Base-by-base conservation (phyloP, 2,888 invertebrate species). In the Agrilus cyanescens region DNA sequence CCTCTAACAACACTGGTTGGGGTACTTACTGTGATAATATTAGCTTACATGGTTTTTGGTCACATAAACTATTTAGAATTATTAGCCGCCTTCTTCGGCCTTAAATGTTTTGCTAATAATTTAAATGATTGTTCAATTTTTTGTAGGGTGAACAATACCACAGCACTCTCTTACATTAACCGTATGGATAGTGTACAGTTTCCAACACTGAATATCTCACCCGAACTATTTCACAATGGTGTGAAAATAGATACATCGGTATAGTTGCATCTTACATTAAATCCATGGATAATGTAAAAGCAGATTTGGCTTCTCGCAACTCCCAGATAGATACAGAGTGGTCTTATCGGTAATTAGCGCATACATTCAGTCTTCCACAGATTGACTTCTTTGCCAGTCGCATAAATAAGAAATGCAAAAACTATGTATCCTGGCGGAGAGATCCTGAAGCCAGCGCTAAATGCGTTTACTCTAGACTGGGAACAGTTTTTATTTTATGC, bases 31-130 rank as follows among this genome's bases (percentile, higher is more conserved):
- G 48, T 36, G 25, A 44, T 12, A 39, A 38, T 31, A 18, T 37
- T 12, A 47, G 32, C 15, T 42, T 46, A 32, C 44, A 47, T 20
- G 54, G 55, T 2, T 44, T 35, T 7, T 56, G 54, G 54, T 39
- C 53, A 53, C 32, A 53, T 53, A 13, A 50, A 54, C 40, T 44
- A 39, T 32, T 43, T 52, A 32, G 56, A 56, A 43, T 38, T 56
- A 32, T 34, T 41, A 34, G 52, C 55, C 12, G 51, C 46, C 14
- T 52, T 50, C 44, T 47, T 49, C 20, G 50, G 45, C 10, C 38
- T 56, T 25, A 52, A 53, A 48, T 48, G 43, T 20, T 55, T 56
- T 41, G 51, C 53, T 29, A 42, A 45, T 36, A 29, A 48, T 20
- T 13, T 37, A 32, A 33, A 13, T 18, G 33, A 43, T 15, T 48